Base-by-base conservation (phyloP, 2,888 invertebrate species). In the Ectemnius continuus region DNA sequence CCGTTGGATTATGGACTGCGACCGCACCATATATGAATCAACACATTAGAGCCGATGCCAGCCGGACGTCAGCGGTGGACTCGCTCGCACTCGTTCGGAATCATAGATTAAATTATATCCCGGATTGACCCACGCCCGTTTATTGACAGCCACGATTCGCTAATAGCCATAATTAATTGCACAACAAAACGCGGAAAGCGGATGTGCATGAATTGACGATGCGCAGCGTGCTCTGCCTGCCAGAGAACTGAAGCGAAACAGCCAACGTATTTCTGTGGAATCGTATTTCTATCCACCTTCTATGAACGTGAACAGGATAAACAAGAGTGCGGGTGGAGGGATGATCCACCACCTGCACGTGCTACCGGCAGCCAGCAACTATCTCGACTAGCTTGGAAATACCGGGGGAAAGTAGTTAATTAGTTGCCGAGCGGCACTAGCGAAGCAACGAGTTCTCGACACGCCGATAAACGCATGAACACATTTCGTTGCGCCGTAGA, bases 81-180 rank as follows among this genome's bases (percentile, higher is more conserved):
- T 8, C 36, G 36, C 36, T 36, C 36, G 36, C 36, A 81, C 75
- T 78, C 73, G 71, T 70, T 76, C 60, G 70, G 59, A 69, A 64
- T 75, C 73, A 73, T 78, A 77, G 79, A 81, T 81, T 82, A 80
- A 81, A 82, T 81, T 81, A 81, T 75, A 71, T 64, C 70, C 58
- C 18, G 58, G 52, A 47, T 60, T 63, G 36, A 28, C n/a, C 48
- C 36, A 11, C 36, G 36, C 48, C 62, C 75, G 78, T 80, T 80
- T 80, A 82, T 82, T 68, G 80, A 74, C 75, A 67, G 59, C 58
- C 72, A 67, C 73, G 73, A 82, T 62, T 82, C 73, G 73, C 80
- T 82, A 82, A 82, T 78, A 74, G 75, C 70, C 74, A 72, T 78
- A 82, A 82, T 82, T 82, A 82, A 82, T 82, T 80, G 80, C 71